phyloP scores from a whole-genome alignment of 1,140 invertebrate species.

The Camponotus pennsylvanicus region DNA sequence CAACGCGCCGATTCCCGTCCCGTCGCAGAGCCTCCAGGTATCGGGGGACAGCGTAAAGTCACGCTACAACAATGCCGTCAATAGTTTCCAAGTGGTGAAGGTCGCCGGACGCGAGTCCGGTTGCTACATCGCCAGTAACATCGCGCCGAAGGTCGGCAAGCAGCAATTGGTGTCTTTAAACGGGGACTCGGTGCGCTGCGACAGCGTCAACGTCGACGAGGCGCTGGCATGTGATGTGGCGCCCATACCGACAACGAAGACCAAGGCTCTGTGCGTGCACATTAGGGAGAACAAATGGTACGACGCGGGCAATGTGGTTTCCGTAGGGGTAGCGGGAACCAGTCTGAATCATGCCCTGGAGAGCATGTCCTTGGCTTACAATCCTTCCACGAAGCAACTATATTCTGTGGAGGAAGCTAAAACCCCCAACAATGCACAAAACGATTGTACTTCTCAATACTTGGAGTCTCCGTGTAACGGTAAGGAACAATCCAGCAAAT shows the following conservation, averaged over 20 bases:
- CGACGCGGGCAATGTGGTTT: constrained; percentile 81
- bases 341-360: constrained; percentile 86
- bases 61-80: constrained; percentile 58
- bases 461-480: constrained; percentile 63
- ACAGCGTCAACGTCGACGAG: constrained; percentile 81
- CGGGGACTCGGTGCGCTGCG: constrained; percentile 81
- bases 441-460: constrained; percentile 65
- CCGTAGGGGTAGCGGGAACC: constrained; percentile 80
- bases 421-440: constrained; percentile 34
- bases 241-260: constrained; percentile 71
- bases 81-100: constrained; percentile 72
- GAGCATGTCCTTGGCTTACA: constrained; percentile 87
- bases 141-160: constrained; percentile 78
- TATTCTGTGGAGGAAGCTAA: constrained; percentile 81
- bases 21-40: background rate
- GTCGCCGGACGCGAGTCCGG: constrained; percentile 68
- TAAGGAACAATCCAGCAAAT: constrained; percentile 62
- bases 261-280: constrained; percentile 81
- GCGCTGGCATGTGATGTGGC: constrained; percentile 81
- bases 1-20: constrained; percentile 6
- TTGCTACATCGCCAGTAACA: constrained; percentile 72
- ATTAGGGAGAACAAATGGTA: constrained; percentile 84
- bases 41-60: constrained; percentile 33
- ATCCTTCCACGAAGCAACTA: constrained; percentile 85
- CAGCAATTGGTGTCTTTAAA: constrained; percentile 82